Conservation (phyloP, 2,797 vertebrate species). For the Propithecus perrieri region DNA sequence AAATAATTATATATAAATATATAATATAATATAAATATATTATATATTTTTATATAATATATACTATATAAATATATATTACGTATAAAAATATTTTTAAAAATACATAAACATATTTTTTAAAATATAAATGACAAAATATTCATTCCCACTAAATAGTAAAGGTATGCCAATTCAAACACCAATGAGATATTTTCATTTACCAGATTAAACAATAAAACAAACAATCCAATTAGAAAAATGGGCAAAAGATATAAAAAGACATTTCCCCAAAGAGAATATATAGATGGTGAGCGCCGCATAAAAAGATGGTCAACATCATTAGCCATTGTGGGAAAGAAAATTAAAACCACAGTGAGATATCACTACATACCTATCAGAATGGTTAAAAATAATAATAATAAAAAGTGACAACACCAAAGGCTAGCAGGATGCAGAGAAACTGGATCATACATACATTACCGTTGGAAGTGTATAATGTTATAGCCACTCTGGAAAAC, state of each 20-base stretch:
- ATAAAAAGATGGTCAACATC: background rate
- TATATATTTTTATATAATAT: no score
- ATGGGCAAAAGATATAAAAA: background rate
- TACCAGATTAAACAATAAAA: conserved; percentile 46
- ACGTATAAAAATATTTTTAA: no score
- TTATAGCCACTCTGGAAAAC: background rate
- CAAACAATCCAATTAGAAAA: conserved; percentile 16
- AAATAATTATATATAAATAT: no score
- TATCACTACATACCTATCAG: background rate
- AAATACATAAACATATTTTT: no score
- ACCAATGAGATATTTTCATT: background rate
- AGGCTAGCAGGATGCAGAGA: background rate
- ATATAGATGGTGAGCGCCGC: background rate
- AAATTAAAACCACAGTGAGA: background rate
- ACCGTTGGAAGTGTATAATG: background rate
- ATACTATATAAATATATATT: no score
- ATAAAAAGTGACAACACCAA: background rate
- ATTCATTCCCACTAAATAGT: background rate
- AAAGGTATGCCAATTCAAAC: background rate
- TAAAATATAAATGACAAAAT: background rate
- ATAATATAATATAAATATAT: no score
- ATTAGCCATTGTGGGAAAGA: background rate
- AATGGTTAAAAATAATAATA: background rate
- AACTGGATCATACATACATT: background rate
- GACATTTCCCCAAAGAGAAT: background rate